A percentile compares a stretch with the other conserved stretches of the same genome.
Conservation (phyloP, 2,888 invertebrate species). For the Stomorhina lunata region DNA sequence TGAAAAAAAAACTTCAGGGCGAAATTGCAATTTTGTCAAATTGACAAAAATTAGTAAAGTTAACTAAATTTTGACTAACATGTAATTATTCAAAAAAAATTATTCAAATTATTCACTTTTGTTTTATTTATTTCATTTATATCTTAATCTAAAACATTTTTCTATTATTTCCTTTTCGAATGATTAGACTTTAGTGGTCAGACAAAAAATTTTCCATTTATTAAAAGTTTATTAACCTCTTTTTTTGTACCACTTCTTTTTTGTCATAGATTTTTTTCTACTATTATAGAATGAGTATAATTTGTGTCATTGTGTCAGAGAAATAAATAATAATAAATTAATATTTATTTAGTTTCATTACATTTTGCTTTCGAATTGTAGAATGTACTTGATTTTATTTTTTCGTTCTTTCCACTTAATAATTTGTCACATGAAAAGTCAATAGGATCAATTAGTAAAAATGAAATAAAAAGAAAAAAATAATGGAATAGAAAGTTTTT, state of each 20-base stretch:
- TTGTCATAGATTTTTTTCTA: neutral
- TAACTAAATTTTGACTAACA: too few relatives aligned
- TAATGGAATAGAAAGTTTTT: neutral
- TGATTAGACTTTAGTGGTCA: neutral
- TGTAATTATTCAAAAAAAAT: neutral
- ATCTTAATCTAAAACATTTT: too few relatives aligned
- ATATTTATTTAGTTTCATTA: slow-evolving; percentile 20
- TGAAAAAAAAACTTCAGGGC: too few relatives aligned
- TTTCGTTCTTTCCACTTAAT: too few relatives aligned
- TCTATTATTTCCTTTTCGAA: neutral
- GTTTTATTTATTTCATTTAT: neutral
- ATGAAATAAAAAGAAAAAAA: neutral
- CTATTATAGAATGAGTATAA: neutral
- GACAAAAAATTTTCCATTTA: neutral
- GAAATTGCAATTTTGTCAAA: too few relatives aligned
- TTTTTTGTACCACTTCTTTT: neutral
- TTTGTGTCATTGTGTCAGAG: neutral
- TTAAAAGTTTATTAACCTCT: neutral
- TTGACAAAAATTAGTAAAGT: too few relatives aligned
- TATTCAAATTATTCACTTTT: neutral
- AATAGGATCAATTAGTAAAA: slow-evolving; percentile 11
- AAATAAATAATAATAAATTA: neutral
- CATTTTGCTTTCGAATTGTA: slow-evolving; percentile 13
- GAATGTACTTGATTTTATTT: neutral
- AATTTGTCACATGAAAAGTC: slow-evolving; percentile 25